A percentile compares a stretch with the other conserved stretches of the same genome.
These are phyloP conservation scores for Morbakka virulenta DNA, from an alignment of 30 jellyfish, hydroid and myxozoan genomes.

Conservation along the genomic window DNA sequence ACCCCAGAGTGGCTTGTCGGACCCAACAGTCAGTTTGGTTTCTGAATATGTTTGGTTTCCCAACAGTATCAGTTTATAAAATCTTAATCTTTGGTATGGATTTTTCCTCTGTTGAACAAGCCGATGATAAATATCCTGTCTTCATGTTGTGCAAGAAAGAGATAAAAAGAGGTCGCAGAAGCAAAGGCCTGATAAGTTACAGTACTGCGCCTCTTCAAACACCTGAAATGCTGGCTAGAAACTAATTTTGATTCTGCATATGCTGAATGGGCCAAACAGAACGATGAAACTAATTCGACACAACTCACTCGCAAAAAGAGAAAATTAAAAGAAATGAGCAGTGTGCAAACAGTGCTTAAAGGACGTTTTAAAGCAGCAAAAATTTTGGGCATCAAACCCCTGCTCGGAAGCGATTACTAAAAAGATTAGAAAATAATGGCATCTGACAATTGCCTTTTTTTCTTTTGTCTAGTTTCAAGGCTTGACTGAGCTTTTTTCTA, in stretches of 20 bases:
- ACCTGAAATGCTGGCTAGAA: constrained; percentile 38
- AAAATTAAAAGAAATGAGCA: too few species aligned
- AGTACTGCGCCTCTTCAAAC: constrained; percentile 51
- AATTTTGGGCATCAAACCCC: constrained; percentile 35
- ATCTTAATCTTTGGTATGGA: constrained; percentile 41
- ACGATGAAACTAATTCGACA: neutral
- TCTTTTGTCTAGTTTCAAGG: constrained; percentile 50
- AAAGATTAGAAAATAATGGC: constrained; percentile 44
- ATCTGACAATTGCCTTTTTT: constrained; percentile 54
- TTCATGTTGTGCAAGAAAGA: constrained; percentile 33
- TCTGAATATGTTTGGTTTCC: too few species aligned
- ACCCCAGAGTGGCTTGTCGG: too few species aligned
- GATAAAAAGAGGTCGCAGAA: constrained; percentile 46
- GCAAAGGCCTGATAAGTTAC: constrained; percentile 45
- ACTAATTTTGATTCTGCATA: constrained; percentile 25
- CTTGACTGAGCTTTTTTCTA: constrained; percentile 35
- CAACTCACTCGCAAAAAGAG: constrained; percentile 21
- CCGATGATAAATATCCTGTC: constrained; percentile 36
- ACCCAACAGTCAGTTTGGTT: too few species aligned
- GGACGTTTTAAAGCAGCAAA: constrained; percentile 20
- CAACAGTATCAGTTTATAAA: neutral
- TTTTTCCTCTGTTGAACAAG: constrained; percentile 43
- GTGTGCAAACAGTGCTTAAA: constrained; percentile 28
- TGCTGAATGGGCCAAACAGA: constrained; percentile 13
- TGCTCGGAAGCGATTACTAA: constrained; percentile 23